Evolutionary conservation across 2,888 invertebrate species (phyloP).

Genomic region (Dasypogon diadema): DNA sequence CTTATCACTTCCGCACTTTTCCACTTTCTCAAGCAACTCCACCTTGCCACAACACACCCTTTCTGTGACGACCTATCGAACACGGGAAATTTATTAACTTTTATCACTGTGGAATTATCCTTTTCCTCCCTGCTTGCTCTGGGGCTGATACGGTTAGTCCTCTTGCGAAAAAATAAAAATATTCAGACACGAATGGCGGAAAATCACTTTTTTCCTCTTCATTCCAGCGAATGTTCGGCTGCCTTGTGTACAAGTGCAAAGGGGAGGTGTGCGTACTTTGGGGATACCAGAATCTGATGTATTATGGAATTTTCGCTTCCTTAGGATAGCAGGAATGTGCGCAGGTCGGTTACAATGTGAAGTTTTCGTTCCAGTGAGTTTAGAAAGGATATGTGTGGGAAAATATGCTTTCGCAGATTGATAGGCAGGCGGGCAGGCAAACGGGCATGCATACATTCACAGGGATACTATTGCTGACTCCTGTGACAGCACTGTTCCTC

Average conservation of each 20-base stretch:
- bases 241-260: constrained; percentile 19
- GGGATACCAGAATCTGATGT: constrained; percentile 25
- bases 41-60: constrained; percentile 47
- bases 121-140: background rate
- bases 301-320: constrained; percentile 22
- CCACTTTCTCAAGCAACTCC: constrained; percentile 9
- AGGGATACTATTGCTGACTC: too few species aligned
- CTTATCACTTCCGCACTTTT: constrained; percentile 3
- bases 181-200: constrained; percentile 55
- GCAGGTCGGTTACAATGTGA: background rate
- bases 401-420: too few species aligned
- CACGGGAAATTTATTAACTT: background rate
- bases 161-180: constrained; percentile 51
- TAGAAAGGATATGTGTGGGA: too few species aligned
- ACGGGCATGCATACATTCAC: too few species aligned
- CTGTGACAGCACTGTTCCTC: too few species aligned
- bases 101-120: constrained; percentile 3
- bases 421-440: too few species aligned
- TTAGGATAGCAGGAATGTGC: constrained; percentile 1
- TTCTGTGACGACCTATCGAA: background rate
- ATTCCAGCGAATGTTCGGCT: constrained; percentile 43
- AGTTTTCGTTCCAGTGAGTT: too few species aligned
- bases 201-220: constrained; percentile 49
- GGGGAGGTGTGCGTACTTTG: constrained; percentile 27
- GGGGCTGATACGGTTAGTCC: constrained; percentile 12